These are phyloP conservation scores for Amphibalanus amphitrite DNA, from an alignment of 1,140 invertebrate genomes.

Conservation along the genomic window DNA sequence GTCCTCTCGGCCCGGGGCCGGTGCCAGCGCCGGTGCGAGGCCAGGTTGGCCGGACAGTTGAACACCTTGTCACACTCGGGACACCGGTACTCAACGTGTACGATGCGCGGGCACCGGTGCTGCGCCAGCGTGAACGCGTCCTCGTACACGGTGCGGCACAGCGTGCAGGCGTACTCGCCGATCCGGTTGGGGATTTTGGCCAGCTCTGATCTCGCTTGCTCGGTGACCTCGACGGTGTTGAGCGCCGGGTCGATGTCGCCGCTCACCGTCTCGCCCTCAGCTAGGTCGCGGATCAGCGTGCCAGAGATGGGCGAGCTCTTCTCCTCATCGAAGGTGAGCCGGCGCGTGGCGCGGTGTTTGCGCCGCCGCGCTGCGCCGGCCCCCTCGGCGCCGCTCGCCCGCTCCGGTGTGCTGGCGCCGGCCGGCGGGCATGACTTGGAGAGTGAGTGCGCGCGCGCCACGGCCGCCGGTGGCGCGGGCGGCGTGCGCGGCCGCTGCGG, in stretches of 20 bases:
- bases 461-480: background rate
- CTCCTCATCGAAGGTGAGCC: slow-evolving; percentile 80
- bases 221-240: slow-evolving; percentile 86
- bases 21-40: slow-evolving; percentile 93
- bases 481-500: background rate
- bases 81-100: slow-evolving; percentile 94
- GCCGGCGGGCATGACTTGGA: background rate
- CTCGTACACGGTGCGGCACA: slow-evolving; percentile 79
- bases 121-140: slow-evolving; percentile 93
- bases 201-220: slow-evolving; percentile 80
- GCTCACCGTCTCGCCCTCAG: slow-evolving; percentile 47
- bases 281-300: slow-evolving; percentile 68
- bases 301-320: slow-evolving; percentile 95
- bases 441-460: background rate
- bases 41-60: slow-evolving; percentile 94
- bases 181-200: slow-evolving; percentile 91
- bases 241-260: slow-evolving; percentile 90
- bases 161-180: slow-evolving; percentile 84
- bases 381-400: background rate
- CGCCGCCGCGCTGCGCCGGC: background rate
- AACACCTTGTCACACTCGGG: slow-evolving; percentile 98
- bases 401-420: background rate
- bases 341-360: slow-evolving; percentile 36
- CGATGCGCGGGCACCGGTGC: slow-evolving; percentile 89
- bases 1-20: slow-evolving; percentile 35